Evolutionary conservation across 1,140 invertebrate species (phyloP).

Genomic region (Aphelenchoides avenae): DNA sequence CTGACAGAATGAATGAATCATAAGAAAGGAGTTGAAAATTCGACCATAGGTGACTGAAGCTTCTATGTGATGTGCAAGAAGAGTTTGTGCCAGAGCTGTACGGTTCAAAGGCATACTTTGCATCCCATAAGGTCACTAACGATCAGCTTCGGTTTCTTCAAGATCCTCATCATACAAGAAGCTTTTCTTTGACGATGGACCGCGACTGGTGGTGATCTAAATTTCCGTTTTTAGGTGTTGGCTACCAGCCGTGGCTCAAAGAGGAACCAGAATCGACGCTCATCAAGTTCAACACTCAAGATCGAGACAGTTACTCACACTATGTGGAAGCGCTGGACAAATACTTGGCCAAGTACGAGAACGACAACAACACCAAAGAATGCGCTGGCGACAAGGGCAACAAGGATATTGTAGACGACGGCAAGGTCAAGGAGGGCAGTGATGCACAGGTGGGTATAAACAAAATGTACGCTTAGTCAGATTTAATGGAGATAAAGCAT

Average conservation of each 20-base stretch:
- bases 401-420: constrained; percentile 39
- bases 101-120: background rate
- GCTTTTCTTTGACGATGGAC: no score
- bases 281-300: constrained; percentile 52
- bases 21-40: no score
- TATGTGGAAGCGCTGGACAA: constrained; percentile 42
- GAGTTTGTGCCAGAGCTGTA: background rate
- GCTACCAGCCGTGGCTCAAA: constrained; percentile 58
- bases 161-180: no score
- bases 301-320: constrained; percentile 36
- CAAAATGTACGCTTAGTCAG: background rate
- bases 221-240: constrained; percentile 46
- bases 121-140: background rate
- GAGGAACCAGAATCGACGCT: constrained; percentile 56
- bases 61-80: background rate
- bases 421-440: constrained; percentile 31
- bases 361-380: constrained; percentile 40
- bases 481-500: constrained; percentile 13
- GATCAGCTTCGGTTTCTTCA: background rate
- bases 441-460: constrained; percentile 8
- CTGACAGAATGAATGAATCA: no score
- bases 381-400: constrained; percentile 38
- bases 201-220: no score
- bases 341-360: constrained; percentile 50
- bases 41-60: no score